These are phyloP conservation scores for Metallyticus violacea DNA, from an alignment of 2,888 invertebrate species.

Conservation along the genomic window DNA sequence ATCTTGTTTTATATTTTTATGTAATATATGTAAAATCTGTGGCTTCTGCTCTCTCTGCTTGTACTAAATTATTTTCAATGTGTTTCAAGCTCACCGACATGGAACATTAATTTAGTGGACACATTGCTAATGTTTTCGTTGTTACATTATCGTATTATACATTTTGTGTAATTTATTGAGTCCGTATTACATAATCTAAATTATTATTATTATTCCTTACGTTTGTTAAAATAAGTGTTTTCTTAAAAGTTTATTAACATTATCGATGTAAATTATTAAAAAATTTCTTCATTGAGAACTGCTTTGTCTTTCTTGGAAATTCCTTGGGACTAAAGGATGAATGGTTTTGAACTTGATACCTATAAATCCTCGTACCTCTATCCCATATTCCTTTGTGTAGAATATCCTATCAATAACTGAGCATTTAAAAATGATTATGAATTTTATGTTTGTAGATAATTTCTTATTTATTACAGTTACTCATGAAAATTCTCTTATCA, in stretches of 20 bases:
- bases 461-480: too few relatives aligned
- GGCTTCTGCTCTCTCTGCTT: neutral
- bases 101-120: constrained; percentile 3
- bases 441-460: too few relatives aligned
- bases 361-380: too few relatives aligned
- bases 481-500: too few relatives aligned
- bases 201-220: constrained; percentile 24
- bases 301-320: neutral
- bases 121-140: neutral
- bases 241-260: constrained; percentile 34
- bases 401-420: too few relatives aligned
- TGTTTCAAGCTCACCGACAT: neutral
- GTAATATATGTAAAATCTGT: neutral
- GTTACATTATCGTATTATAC: neutral
- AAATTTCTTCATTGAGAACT: neutral
- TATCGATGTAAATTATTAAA: constrained; percentile 36
- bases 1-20: neutral
- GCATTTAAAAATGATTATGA: too few relatives aligned
- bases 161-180: constrained; percentile 8
- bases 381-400: too few relatives aligned
- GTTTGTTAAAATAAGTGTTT: constrained; percentile 31
- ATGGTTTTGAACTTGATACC: too few relatives aligned
- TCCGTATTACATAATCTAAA: constrained; percentile 6
- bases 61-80: neutral
- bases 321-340: neutral